These are phyloP conservation scores for Tanypteryx hageni DNA, from an alignment of 2,888 invertebrate genomes.

Conservation along the genomic window DNA sequence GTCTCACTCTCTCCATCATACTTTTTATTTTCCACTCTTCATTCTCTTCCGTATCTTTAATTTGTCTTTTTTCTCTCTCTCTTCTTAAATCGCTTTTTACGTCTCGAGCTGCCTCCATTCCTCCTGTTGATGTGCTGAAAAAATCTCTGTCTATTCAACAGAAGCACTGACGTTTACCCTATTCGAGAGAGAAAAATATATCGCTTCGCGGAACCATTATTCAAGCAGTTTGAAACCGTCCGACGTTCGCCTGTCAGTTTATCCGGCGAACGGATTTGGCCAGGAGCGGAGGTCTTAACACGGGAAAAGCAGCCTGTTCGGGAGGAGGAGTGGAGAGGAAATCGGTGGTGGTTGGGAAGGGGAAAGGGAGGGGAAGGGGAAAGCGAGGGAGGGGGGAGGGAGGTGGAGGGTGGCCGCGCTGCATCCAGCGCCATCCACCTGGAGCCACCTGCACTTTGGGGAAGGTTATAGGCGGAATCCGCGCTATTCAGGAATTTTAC, in stretches of 20 bases:
- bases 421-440: slow-evolving; percentile 12
- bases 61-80: neutral
- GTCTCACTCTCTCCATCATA: neutral
- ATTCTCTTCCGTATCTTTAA: neutral
- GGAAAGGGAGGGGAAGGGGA: neutral
- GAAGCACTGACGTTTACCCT: neutral
- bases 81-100: neutral
- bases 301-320: neutral
- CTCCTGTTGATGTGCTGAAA: neutral
- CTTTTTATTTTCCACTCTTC: neutral
- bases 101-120: neutral
- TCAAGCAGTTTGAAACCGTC: slow-evolving; percentile 14
- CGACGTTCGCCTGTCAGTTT: slow-evolving; percentile 3
- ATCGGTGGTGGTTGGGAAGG: neutral
- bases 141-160: neutral
- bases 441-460: neutral
- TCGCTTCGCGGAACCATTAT: slow-evolving; percentile 4
- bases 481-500: too few species aligned
- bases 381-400: neutral
- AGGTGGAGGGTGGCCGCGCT: neutral
- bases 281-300: neutral
- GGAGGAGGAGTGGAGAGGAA: too few species aligned
- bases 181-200: slow-evolving; percentile 16
- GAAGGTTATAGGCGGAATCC: too few species aligned
- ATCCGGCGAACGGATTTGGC: slow-evolving; percentile 12